A percentile compares a stretch with the other conserved stretches of the same genome.
Conservation (phyloP, 30 jellyfish, hydroid and myxozoan species). For the Aurelia sp. region DNA sequence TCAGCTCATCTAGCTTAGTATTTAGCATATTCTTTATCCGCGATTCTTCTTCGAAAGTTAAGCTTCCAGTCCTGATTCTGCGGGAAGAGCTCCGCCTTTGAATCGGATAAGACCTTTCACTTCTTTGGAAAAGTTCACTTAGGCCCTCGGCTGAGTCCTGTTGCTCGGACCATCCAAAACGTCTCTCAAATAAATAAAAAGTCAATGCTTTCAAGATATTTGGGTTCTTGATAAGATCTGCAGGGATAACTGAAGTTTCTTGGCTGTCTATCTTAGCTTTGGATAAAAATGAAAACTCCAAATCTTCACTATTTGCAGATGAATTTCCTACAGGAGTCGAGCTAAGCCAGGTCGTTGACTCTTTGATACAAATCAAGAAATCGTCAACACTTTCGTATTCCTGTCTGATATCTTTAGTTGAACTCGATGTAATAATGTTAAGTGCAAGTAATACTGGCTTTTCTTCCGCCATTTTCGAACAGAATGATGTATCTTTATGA, state of each 20-base stretch:
- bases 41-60: constrained; percentile 31
- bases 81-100: background rate
- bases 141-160: background rate
- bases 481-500: no score
- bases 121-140: no score
- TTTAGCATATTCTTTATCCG: constrained; percentile 40
- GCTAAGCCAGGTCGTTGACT: background rate
- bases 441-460: no score
- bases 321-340: background rate
- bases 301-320: constrained; percentile 14
- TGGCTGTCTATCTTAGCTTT: constrained; percentile 1
- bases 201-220: constrained; percentile 14
- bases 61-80: constrained; percentile 10
- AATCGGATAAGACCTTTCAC: no score
- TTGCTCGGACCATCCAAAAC: constrained; percentile 83
- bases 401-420: no score
- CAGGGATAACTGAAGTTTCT: constrained; percentile 29
- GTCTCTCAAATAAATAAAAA: constrained; percentile 57
- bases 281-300: constrained; percentile 33
- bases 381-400: constrained; percentile 16
- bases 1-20: constrained; percentile 43
- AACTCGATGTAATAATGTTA: no score
- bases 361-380: constrained; percentile 6
- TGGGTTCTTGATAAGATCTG: constrained; percentile 13
- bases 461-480: no score